Base-by-base conservation (phyloP, 2,888 invertebrate genomes). In the Chelonus formosanus region DNA sequence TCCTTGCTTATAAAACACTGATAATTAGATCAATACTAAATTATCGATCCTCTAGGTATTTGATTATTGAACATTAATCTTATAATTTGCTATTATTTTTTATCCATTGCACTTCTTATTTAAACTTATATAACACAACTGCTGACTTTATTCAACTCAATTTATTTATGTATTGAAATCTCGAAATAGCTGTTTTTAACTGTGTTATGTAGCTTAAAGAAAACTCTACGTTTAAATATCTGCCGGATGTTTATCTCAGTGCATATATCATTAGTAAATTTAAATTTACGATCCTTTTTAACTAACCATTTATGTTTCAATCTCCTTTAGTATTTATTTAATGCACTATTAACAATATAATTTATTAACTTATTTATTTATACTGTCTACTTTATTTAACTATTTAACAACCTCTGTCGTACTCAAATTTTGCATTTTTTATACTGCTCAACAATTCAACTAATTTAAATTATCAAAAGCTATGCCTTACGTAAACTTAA, bases 261-360 rank as follows among this genome's bases (percentile, higher is more conserved):
- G 77, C 80, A 80, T 80, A 79, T 79, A 81, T 81, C 81, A 79
- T 81, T 81, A 76, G 80, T 82, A 81, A 82, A 83, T 82, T 83
- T 76, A 78, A 80, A 76, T 81, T 82, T 81, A 80, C 78, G 77
- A 75, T 71, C 73, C 72, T 67, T 56, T 50, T 44, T 55, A 8
- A 44, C 35, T 47, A 59, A 44, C 48, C 63, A 62, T 67, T 60
- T 62, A 47, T 54, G 50, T 63, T 57, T 52, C 62, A 55, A 20
- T 20, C 20, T 20, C 2, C 20, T 20, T 20, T 20, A 20, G 20
- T 20, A 20, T 20, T 20, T 20, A 20, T 20, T 20, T 20, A 20
- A 20, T 20, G 20, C 20, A 20, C 20, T 20, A 20, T 20, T 20
- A 20, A 20, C 20, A 20, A 20, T 20, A 20, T 20, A 20, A 20